Conservation (phyloP, 2,888 invertebrate species). For the Autographa gamma region DNA sequence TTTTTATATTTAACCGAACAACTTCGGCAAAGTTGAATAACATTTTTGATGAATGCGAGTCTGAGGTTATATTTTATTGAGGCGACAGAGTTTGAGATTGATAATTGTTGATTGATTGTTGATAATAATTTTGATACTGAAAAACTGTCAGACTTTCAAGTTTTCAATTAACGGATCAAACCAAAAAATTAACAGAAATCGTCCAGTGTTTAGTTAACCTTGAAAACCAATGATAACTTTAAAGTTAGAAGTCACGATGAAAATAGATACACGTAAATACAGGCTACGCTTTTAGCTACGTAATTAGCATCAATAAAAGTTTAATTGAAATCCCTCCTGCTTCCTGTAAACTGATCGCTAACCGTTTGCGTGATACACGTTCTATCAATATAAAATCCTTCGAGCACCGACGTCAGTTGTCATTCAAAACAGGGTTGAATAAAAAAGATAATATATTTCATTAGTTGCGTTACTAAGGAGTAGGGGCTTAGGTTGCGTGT, state of each 20-base stretch:
- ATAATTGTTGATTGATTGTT: too few relatives aligned
- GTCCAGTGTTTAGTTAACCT: background rate
- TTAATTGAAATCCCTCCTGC: constrained; percentile 59
- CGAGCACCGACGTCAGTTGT: constrained; percentile 58
- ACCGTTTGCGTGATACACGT: constrained; percentile 65
- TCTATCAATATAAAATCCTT: constrained; percentile 54
- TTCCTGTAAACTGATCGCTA: constrained; percentile 59
- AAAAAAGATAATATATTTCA: constrained; percentile 52
- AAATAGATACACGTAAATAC: constrained; percentile 9
- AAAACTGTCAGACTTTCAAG: background rate
- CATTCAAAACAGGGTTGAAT: constrained; percentile 46
- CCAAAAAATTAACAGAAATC: background rate
- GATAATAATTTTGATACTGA: background rate
- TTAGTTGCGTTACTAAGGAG: constrained; percentile 28
- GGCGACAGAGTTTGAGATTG: constrained; percentile 10
- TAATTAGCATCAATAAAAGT: constrained; percentile 54
- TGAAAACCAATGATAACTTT: background rate
- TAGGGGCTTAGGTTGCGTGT: constrained; percentile 43
- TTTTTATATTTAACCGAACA: constrained; percentile 60
- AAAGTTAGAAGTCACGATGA: background rate
- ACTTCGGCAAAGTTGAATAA: constrained; percentile 51
- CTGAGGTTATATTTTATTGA: constrained; percentile 28
- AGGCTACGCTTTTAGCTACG: background rate
- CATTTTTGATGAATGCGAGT: constrained; percentile 36
- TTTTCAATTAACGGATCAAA: background rate